These are phyloP conservation scores for Lithobates pipiens DNA, from an alignment of 2,797 vertebrate genomes.

Conservation along the genomic window DNA sequence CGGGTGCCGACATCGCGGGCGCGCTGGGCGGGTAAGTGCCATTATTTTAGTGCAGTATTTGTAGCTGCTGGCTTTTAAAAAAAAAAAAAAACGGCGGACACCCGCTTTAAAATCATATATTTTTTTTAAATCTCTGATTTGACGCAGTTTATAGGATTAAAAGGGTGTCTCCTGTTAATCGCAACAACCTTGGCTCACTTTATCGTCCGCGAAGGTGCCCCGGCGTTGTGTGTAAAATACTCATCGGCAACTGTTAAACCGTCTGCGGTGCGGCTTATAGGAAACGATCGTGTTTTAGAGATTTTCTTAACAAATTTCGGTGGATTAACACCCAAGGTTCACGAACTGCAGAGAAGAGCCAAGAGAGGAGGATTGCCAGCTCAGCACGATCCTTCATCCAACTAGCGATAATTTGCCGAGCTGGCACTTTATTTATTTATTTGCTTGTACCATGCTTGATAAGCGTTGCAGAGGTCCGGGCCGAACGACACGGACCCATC, in stretches of 20 bases:
- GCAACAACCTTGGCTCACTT: background rate
- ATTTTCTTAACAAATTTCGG: conserved; percentile 34
- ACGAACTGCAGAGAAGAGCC: conserved; percentile 39
- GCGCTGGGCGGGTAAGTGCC: no score
- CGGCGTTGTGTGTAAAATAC: background rate
- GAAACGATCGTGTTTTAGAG: conserved; percentile 27
- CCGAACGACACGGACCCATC: background rate
- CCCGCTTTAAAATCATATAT: conserved; percentile 5
- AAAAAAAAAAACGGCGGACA: no score
- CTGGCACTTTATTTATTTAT: conserved; percentile 16
- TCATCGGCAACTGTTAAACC: conserved; percentile 5
- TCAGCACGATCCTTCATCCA: conserved; percentile 13
- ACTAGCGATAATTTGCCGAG: conserved; percentile 39
- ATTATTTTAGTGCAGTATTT: no score
- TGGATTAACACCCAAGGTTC: conserved; percentile 47
- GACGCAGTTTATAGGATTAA: conserved; percentile 15
- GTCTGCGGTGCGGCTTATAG: conserved; percentile 19
- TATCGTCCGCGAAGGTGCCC: background rate
- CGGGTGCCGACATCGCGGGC: no score
- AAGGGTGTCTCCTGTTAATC: background rate
- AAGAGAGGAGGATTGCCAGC: conserved; percentile 43
- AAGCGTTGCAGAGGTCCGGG: background rate
- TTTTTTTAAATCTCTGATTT: background rate
- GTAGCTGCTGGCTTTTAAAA: no score
- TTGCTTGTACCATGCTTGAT: conserved; percentile 1